Evolutionary conservation across 2,113 vertebrate species (phyloP).

Genomic region (Sula dactylatra): DNA sequence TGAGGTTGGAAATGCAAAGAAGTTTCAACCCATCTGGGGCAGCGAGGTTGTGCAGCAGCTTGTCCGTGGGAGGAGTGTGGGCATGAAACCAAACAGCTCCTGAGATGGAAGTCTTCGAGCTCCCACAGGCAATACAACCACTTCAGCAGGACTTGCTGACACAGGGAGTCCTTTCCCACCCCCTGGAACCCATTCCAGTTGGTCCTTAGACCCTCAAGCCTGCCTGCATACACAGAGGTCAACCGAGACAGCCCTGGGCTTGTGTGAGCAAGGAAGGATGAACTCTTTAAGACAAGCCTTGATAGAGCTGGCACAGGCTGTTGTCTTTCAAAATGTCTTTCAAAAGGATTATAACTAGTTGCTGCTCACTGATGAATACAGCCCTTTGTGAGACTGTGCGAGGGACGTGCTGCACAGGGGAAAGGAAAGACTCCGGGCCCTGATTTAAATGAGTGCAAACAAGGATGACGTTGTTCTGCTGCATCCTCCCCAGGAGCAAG

Average conservation of each 20-base stretch:
- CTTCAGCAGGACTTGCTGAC: not conserved
- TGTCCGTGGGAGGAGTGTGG: not conserved
- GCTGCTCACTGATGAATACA: not conserved
- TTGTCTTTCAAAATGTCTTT: constrained; percentile 31
- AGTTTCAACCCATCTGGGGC: not conserved
- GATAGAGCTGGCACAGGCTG: constrained; percentile 25
- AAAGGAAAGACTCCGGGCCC: not conserved
- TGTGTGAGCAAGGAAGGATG: not conserved
- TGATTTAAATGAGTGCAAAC: not conserved
- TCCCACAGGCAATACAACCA: not conserved
- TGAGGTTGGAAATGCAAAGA: constrained; percentile 6
- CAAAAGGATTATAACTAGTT: not conserved
- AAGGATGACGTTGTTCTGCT: constrained; percentile 16
- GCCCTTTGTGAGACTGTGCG: constrained; percentile 17
- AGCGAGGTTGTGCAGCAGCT: constrained; percentile 12
- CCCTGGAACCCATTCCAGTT: not conserved
- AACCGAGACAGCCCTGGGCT: not conserved
- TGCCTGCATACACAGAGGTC: not conserved
- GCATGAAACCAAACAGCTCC: not conserved
- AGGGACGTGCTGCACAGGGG: constrained; percentile 16
- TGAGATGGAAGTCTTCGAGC: not conserved
- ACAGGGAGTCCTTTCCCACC: not conserved
- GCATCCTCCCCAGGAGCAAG: not conserved
- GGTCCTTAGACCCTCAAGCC: not conserved
- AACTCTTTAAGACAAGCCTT: not conserved